Evolutionary conservation across 1,140 invertebrate genomes (phyloP).

Genomic region (Teleogryllus occipitalis): DNA sequence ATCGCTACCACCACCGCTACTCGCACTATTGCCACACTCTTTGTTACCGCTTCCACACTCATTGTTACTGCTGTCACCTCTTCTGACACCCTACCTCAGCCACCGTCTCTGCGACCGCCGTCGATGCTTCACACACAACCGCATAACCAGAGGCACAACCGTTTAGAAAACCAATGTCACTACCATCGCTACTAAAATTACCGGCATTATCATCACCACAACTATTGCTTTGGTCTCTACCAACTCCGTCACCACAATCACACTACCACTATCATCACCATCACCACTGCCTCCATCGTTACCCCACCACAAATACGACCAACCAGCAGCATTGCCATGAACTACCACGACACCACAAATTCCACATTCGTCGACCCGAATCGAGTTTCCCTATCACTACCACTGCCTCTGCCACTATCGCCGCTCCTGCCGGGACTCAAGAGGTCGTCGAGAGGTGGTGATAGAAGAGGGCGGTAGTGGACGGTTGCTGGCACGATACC

Average conservation of each 20-base stretch:
- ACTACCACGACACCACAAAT: too few relatives aligned
- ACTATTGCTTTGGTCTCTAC: background rate
- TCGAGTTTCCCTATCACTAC: too few relatives aligned
- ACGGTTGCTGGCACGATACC: too few relatives aligned
- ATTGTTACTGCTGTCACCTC: background rate
- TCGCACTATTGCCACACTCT: background rate
- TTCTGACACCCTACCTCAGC: background rate
- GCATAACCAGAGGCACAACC: background rate
- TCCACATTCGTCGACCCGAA: too few relatives aligned
- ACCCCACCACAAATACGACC: background rate
- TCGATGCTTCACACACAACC: background rate
- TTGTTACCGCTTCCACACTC: background rate
- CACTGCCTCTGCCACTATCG: too few relatives aligned
- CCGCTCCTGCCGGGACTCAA: too few relatives aligned
- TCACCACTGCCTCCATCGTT: background rate
- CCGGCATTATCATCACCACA: background rate
- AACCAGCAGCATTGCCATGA: too few relatives aligned
- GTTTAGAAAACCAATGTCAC: background rate
- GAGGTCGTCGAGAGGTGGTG: too few relatives aligned
- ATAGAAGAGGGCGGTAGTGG: too few relatives aligned
- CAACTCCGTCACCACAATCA: background rate
- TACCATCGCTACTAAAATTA: background rate
- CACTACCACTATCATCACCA: background rate
- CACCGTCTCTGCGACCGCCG: background rate
- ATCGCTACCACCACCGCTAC: background rate